These are phyloP conservation scores for Podiceps cristatus DNA, from an alignment of 2,113 vertebrate genomes.

Conservation along the genomic window DNA sequence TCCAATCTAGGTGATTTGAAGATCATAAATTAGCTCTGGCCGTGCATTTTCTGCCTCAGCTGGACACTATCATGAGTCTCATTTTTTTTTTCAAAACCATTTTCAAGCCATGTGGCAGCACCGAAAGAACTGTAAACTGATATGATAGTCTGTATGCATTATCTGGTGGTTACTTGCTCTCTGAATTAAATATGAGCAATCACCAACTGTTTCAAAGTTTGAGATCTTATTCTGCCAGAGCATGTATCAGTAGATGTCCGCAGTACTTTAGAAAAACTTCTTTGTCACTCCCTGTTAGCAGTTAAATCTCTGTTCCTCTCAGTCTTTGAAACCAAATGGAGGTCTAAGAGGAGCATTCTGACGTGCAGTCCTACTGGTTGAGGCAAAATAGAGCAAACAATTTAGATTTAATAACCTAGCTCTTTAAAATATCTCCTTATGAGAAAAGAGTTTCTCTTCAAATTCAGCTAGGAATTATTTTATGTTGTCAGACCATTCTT, in stretches of 20 bases:
- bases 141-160: not conserved
- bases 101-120: not conserved
- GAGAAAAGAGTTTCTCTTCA: not conserved
- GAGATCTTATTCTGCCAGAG: not conserved
- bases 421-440: not conserved
- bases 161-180: not conserved
- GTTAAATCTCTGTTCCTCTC: not conserved
- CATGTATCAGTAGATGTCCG: not conserved
- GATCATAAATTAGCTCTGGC: not conserved
- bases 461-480: not conserved
- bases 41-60: not conserved
- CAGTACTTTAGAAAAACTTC: not conserved
- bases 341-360: not conserved
- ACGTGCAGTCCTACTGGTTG: not conserved
- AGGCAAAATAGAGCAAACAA: not conserved
- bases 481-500: not conserved
- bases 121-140: not conserved
- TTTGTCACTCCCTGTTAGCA: not conserved
- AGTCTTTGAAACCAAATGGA: not conserved
- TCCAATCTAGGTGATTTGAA: not conserved
- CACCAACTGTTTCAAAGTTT: not conserved
- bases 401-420: not conserved
- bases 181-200: not conserved
- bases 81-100: not conserved
- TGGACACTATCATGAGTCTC: not conserved